Conservation (phyloP, 2,888 invertebrate species). For the Allolobophora icterica region DNA sequence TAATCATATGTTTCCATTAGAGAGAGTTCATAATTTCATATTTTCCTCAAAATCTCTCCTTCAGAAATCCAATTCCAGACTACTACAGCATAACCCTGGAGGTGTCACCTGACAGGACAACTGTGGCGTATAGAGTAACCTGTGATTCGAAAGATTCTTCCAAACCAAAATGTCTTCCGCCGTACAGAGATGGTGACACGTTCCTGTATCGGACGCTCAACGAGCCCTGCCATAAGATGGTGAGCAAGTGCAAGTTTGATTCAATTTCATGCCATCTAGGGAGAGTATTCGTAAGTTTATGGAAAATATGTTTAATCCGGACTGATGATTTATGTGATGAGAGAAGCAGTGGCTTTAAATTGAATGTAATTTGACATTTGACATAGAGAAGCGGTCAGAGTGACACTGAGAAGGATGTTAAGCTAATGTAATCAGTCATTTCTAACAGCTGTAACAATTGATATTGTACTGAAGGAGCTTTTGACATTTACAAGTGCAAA, state of each 20-base stretch:
- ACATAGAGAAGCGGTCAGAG: not conserved
- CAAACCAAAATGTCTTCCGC: conserved; percentile 53
- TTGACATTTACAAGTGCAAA: conserved; percentile 14
- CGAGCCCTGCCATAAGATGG: conserved; percentile 55
- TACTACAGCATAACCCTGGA: conserved; percentile 60
- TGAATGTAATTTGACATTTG: not conserved
- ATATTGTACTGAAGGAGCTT: not conserved
- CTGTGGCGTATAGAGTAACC: conserved; percentile 52
- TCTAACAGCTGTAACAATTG: conserved; percentile 7
- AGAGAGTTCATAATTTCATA: not conserved
- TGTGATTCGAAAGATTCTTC: conserved; percentile 57
- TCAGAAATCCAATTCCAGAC: conserved; percentile 60
- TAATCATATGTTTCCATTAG: not conserved
- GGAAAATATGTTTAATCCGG: not conserved
- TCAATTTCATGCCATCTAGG: not conserved
- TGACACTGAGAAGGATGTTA: not conserved
- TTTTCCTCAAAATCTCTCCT: not conserved
- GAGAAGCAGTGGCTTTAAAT: not conserved
- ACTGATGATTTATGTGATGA: not conserved
- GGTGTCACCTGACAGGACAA: conserved; percentile 54
- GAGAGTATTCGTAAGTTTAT: not conserved
- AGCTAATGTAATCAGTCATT: no score
- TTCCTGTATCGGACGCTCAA: conserved; percentile 55
- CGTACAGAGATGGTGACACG: conserved; percentile 55
- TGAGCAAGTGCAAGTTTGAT: conserved; percentile 40